These are phyloP conservation scores for Barnardius zonarius DNA, from an alignment of 2,113 vertebrate species.

Conservation along the genomic window DNA sequence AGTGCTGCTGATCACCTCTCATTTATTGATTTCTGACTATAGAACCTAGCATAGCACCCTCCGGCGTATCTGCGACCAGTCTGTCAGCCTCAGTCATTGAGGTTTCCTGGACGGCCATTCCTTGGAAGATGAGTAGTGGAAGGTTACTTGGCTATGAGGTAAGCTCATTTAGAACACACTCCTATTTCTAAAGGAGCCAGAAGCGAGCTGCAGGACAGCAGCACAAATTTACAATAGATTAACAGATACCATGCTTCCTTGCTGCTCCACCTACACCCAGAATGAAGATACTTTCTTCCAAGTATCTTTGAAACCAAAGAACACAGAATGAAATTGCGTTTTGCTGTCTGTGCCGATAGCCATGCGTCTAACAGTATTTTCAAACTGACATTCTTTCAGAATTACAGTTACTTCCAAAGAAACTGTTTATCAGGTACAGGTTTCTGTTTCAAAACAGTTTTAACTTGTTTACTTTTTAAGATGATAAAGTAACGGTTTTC, in stretches of 20 bases:
- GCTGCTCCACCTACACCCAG: background rate
- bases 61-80: slow-evolving; percentile 79
- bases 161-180: background rate
- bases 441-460: background rate
- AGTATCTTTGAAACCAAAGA: background rate
- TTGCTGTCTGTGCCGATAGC: background rate
- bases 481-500: background rate
- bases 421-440: background rate
- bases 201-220: background rate
- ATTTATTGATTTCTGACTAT: background rate
- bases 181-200: background rate
- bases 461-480: background rate
- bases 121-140: slow-evolving; percentile 79
- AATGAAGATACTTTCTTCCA: background rate
- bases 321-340: background rate
- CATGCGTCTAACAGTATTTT: background rate
- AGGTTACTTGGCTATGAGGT: slow-evolving; percentile 95
- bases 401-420: background rate
- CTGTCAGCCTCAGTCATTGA: slow-evolving; percentile 87
- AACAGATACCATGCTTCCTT: background rate
- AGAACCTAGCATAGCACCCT: slow-evolving; percentile 86
- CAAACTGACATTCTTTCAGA: background rate
- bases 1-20: background rate
- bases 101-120: slow-evolving; percentile 84
- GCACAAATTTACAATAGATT: background rate